phyloP scores from a whole-genome alignment of 2,797 vertebrate species.

The Borostomias antarcticus region DNA sequence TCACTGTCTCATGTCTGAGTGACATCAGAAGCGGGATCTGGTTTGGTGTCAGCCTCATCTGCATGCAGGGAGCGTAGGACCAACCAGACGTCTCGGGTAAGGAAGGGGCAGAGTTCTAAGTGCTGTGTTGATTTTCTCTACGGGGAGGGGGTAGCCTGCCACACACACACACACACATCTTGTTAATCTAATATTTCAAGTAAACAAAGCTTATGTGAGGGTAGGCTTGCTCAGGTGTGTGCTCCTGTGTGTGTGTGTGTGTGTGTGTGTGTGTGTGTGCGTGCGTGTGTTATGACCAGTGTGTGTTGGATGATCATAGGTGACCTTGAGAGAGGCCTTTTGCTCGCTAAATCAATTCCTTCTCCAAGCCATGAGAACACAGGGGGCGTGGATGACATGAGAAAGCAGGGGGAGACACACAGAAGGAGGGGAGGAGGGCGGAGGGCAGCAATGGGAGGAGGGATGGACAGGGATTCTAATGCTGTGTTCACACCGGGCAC shows the following conservation, averaged over 20 bases:
- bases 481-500: too few species aligned
- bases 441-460: background rate
- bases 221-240: background rate
- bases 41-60: background rate
- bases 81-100: background rate
- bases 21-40: background rate
- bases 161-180: background rate
- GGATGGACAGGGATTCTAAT: background rate
- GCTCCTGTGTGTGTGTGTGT: constrained; percentile 5
- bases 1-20: background rate
- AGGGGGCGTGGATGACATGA: background rate
- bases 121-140: background rate
- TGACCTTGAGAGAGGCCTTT: background rate
- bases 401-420: too few species aligned
- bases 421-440: too few species aligned
- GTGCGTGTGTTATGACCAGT: background rate
- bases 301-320: background rate
- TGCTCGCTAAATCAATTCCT: constrained; percentile 4
- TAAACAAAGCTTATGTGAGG: background rate
- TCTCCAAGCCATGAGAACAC: background rate
- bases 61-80: background rate
- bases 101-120: background rate
- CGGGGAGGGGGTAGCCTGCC: background rate
- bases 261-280: constrained; percentile 11
- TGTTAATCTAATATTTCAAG: background rate